These are phyloP conservation scores for Thaumatotibia leucotreta DNA, from an alignment of 1,140 invertebrate genomes.

Conservation along the genomic window DNA sequence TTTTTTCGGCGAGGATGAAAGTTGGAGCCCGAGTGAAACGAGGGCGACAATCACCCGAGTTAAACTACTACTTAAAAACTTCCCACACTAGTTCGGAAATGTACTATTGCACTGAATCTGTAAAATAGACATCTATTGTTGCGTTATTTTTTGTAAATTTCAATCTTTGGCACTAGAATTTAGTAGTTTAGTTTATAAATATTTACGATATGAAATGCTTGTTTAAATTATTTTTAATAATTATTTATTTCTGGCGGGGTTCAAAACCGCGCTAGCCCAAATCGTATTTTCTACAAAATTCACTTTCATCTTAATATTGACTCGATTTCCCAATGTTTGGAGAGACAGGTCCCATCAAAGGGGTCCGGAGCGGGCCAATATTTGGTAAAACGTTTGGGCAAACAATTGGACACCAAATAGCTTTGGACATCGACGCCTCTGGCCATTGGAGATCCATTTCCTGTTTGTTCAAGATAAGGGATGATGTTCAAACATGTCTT, in stretches of 20 bases:
- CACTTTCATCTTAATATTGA: neutral
- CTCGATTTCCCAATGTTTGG: slow-evolving; percentile 1
- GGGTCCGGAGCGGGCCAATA: slow-evolving; percentile 37
- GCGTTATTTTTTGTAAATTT: too few species aligned
- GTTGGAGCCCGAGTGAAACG: too few species aligned
- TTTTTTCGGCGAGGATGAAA: too few species aligned
- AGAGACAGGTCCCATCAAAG: slow-evolving; percentile 27
- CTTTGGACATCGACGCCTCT: slow-evolving; percentile 37
- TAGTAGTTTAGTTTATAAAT: too few species aligned
- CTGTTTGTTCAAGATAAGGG: slow-evolving; percentile 56
- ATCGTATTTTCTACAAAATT: neutral
- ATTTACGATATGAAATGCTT: too few species aligned
- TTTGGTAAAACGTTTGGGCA: slow-evolving; percentile 45
- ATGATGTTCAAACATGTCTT: slow-evolving; percentile 42
- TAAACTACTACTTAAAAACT: too few species aligned
- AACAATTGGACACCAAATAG: slow-evolving; percentile 27
- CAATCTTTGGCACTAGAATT: too few species aligned
- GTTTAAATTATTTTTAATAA: neutral
- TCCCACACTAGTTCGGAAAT: too few species aligned
- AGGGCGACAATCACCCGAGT: too few species aligned
- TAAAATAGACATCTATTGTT: too few species aligned
- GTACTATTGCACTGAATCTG: too few species aligned
- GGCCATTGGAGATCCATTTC: slow-evolving; percentile 48
- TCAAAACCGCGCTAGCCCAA: neutral
- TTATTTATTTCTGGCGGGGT: neutral